Evolutionary conservation across 2,797 vertebrate species (phyloP).

Genomic region (Pyrrhura leucotis): DNA sequence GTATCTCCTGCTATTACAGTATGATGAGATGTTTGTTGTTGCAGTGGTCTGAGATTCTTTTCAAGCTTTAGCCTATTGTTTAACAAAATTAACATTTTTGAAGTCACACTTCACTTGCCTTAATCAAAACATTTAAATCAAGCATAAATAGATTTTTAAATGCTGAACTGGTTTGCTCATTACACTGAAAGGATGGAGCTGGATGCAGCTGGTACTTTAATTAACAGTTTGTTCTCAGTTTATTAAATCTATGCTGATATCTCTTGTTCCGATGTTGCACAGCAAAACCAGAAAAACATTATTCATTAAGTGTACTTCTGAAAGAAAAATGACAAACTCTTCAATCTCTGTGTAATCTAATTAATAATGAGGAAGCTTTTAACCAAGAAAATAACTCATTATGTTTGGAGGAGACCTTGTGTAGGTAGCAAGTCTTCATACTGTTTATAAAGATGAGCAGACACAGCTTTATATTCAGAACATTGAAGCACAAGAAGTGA

Average conservation of each 20-base stretch:
- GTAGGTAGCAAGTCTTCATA: background rate
- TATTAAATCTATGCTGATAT: slow-evolving; percentile 24
- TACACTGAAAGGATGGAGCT: slow-evolving; percentile 34
- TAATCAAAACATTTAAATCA: slow-evolving; percentile 58
- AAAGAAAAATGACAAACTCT: background rate
- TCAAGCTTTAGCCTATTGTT: slow-evolving; percentile 18
- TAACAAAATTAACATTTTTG: slow-evolving; percentile 44
- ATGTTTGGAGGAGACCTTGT: background rate
- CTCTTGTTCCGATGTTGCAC: slow-evolving; percentile 30
- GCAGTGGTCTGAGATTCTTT: background rate
- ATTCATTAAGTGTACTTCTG: background rate
- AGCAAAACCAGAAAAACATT: background rate
- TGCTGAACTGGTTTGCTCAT: slow-evolving; percentile 40
- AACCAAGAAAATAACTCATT: background rate
- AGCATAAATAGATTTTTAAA: slow-evolving; percentile 55
- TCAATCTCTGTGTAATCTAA: background rate
- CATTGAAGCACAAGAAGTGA: background rate
- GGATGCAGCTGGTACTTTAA: slow-evolving; percentile 44
- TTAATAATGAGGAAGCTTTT: background rate
- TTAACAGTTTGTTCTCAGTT: slow-evolving; percentile 42
- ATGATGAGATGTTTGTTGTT: background rate
- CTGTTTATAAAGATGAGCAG: background rate
- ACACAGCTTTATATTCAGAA: background rate
- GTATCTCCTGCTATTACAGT: background rate
- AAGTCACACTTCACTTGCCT: slow-evolving; percentile 42